Base-by-base conservation (phyloP, 1,140 invertebrate genomes). In the Drosophila azteca region DNA sequence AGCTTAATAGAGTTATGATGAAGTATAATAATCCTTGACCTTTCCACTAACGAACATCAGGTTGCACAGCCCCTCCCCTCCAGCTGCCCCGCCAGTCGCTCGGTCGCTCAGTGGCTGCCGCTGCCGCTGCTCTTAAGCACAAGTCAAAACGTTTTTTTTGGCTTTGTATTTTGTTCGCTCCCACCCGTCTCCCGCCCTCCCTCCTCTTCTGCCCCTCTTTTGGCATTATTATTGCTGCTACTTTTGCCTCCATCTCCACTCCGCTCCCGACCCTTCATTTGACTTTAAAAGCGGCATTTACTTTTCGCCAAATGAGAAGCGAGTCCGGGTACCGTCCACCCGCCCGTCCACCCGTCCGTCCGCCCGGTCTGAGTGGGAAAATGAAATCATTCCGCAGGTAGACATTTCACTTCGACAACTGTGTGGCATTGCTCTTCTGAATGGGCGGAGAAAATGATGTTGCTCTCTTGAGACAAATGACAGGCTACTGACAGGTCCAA, bases 11-110 rank as follows among this genome's bases (percentile, higher is more conserved):
- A 85, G 82, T 82, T 78, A 75, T 87, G 82, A 85, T 85, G 78
- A 85, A 85, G 82, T 87, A 85, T 87, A 85, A 85, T 85, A 85
- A 85, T 85, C 82, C 82, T 85, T 85, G 82, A 85, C 82, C 82
- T 85, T 85, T 82, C 83, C 74, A 68, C 82, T 53, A 78, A 73
- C 61, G 62, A 81, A 73, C 79, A 80, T 75, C 65, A 81, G 68
- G 65, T 75, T 69, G 63, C 70, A 39, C 35, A 39, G 35, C 35
- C 35, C 35, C 35, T 13, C 35, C 11, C 1, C 29, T 4, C 22
- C 22, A 2, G n/a, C 22, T 5, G 24, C 24, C 0, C 8, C 7
- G 6, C 29, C 29, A 8, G 29, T 7, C 29, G 7, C 29, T 8
- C 29, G 7, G 29, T 3, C 29, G 29, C 29, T 0, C 6, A 49